Base-by-base conservation (phyloP, 2,888 invertebrate genomes). In the Eristalis intricaria region DNA sequence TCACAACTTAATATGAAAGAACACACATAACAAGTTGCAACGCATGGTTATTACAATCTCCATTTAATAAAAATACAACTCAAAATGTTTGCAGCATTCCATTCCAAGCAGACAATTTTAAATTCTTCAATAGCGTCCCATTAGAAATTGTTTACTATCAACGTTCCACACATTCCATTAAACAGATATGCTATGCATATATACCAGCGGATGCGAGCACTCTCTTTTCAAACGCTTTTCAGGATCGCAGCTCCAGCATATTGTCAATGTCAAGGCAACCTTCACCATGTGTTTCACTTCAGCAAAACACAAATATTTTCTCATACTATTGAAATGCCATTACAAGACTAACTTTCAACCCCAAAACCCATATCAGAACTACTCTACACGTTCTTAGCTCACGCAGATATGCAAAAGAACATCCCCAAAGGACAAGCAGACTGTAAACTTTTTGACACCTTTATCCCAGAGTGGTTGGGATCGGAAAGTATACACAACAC, bases 361-460 rank as follows among this genome's bases (percentile, higher is more conserved):
- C 65, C 58, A 13, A 32, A 58, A 75, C 65, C 66, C 74, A 65
- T 23, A 56, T 75, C 75, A 66, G 29, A 74, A 66, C 50, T 50
- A 50, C 50, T 65, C 50, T 65, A 38, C 19, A 38, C 56, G 38
- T 56, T 56, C 15, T 23, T 26, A 58, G 15, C 23, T 38, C 35
- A 56, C 56, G 32, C 22, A 22, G 22, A 13, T 29, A 43, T 56
- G 40, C 61, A 29, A 26, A 63, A 61, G n/a, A 63, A 22, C 43
- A 63, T 50, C 35, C 23, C 32, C 64, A 65, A 56, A 35, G 22
- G 58, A 35, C 63, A 69, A 69, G 64, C 64, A 64, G 15, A 64
- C 50, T 50, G 19, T 50, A 50, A 50, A 78, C 77, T 64, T 78
- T 64, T 61, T 70, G 64, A 78, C 78, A 78, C 78, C 78, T 70